Conservation (phyloP, 2,797 vertebrate genomes). For the Spinibarbus caldwelli region DNA sequence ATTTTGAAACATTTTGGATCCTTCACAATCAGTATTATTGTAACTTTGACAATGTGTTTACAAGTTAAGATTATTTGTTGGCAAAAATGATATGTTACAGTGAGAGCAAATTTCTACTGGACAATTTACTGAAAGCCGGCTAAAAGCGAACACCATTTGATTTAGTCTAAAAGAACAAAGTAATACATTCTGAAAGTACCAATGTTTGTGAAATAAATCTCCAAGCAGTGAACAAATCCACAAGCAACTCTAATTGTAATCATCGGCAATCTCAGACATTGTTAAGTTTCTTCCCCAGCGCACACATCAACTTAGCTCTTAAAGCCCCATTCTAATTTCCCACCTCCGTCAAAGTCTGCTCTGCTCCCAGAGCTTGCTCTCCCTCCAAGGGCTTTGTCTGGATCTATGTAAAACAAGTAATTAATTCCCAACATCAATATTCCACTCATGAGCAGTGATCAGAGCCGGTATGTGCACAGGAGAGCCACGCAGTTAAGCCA, state of each 20-base stretch:
- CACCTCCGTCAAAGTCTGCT: constrained; percentile 76
- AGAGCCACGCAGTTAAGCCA: constrained; percentile 64
- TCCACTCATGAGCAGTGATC: constrained; percentile 73
- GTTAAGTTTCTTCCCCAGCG: constrained; percentile 73
- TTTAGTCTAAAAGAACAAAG: constrained; percentile 28
- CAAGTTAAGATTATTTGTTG: background rate
- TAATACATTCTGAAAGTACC: constrained; percentile 24
- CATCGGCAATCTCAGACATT: constrained; percentile 75
- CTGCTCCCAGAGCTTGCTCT: constrained; percentile 57
- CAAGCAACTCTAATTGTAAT: constrained; percentile 80
- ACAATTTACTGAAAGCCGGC: background rate
- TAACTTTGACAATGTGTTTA: background rate
- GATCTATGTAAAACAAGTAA: constrained; percentile 76
- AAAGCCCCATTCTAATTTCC: constrained; percentile 80
- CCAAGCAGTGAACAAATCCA: constrained; percentile 68
- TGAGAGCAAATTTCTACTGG: background rate
- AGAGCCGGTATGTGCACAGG: constrained; percentile 60
- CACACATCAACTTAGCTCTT: constrained; percentile 79
- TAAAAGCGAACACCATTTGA: background rate
- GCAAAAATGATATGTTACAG: background rate
- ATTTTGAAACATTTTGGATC: background rate
- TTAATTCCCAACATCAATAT: constrained; percentile 82
- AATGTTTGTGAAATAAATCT: constrained; percentile 60
- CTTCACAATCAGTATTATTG: background rate
- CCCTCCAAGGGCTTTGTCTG: constrained; percentile 63